Evolutionary conservation across 2,888 invertebrate species (phyloP), one percentile per base, ranked within the genome.

Genomic region (Sesamia inferens): DNA sequence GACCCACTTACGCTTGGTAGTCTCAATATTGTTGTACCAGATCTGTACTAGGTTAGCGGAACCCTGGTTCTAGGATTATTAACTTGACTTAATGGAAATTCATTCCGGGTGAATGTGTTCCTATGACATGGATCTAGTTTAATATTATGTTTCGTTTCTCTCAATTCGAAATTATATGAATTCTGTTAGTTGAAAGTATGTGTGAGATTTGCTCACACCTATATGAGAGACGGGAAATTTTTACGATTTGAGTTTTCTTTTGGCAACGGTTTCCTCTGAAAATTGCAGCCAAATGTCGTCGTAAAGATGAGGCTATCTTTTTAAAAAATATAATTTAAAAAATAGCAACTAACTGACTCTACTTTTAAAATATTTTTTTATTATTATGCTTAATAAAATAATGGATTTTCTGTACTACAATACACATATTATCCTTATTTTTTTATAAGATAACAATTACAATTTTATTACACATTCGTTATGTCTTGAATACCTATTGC

Each of bases 11-110:
- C 90, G 90, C 92, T 88, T 87, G 77, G 90, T 90, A 92, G 89
- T 93, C 92, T 92, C 92, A 88, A 92, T 94, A 93, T 93, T 93
- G 92, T 93, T 93, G 92, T 92, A 92, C 93, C 88, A 93, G 93
- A 94, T 94, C 90, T 92, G 86, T 90, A 88, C 84, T 89, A 88
- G 90, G 92, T 91, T 92, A 90, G 87, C 87, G 85, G 88, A 90
- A 90, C 89, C 89, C 89, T 90, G 90, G 89, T 90, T 90, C 88
- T 91, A 89, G 89, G 90, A 92, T 92, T 92, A 93, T 91, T 92
- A 91, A 92, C 90, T 91, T 86, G 85, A 85, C 81, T 81, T 90
- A 88, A 89, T 89, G 85, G 84, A 88, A 88, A 87, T 85, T 84
- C 81, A 80, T 82, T 82, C 76, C 68, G 44, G 59, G 67, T 76